Evolutionary conservation across 2,888 invertebrate species (phyloP), one percentile per base, ranked within the genome.

Genomic region (Agelastica alni): DNA sequence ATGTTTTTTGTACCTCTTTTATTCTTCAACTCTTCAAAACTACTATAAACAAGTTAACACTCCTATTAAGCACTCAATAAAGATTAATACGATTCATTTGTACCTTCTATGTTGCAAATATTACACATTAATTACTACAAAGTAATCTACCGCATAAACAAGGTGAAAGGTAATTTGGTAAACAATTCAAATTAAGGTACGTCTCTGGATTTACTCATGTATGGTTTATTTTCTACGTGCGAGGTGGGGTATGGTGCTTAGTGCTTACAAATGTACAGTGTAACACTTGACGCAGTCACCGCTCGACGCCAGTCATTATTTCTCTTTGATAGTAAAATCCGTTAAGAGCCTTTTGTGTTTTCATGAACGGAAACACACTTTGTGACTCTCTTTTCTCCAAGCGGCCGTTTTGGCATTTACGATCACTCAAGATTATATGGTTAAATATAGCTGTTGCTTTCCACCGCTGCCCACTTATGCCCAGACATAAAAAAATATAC

Each of bases 291-390:
- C 42, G 49, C 41, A 31, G 49, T 42, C 34, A 32, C 42, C 32
- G 18, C 37, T 51, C 30, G 39, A 45, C 47, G 47, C 42, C 51
- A 41, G 42, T 36, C 56, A 42, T 56, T 46, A 56, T 56, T 51
- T 56, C 42, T 49, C 41, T 37, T 37, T 34, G 51, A 36, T 42
- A 56, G 42, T 56, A 51, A 56, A 56, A 49, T 51, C 47, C 51
- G 51, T 52, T 46, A 42, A 55, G 48, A 51, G 55, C 37, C 55
- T 51, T 55, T 55, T 51, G 55, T 55, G 42, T 55, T 51, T 55
- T 46, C 55, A 46, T 55, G 55, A 55, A 55, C 55, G 55, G 51
- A 45, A 51, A 55, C 51, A 51, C 41, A 45, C 45, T 39, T 46
- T 45, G 31, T 22, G 31, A 49, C 49, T 48, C 41, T 41, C 47